Base-by-base conservation (phyloP, 2,113 vertebrate genomes). In the Archocentrus centrarchus region DNA sequence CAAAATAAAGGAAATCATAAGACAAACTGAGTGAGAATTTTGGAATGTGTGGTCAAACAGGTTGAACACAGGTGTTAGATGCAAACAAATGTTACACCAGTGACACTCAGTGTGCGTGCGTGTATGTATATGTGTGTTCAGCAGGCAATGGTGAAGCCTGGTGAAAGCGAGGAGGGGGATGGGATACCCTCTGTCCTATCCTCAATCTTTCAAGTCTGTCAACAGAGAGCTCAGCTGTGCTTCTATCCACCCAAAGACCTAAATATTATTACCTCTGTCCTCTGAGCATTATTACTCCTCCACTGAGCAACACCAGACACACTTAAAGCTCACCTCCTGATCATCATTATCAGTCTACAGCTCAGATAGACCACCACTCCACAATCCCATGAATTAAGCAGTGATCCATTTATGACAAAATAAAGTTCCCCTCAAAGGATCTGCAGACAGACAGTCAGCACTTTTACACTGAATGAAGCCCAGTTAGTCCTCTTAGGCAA, bases 141-240 rank as follows among this genome's bases (percentile, higher is more conserved):
- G 70, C 35, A 87, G 39, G 59, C 57, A 93, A 86, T 55, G 41
- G 76, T 59, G 24, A 22, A 30, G 77, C 39, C 18, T 58, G 59
- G 13, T 73, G 57, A 75, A 30, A 64, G 50, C 14, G 35, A 66
- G 61, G 79, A 47, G 27, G 76, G 27, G 55, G 76, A 20, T 55
- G 64, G 62, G 39, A 63, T 60, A 50, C 82, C 77, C 83, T 61
- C 80, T 87, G 41, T 81, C 37, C 80, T 94, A 94, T 94, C 93
- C 88, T 88, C 92, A 75, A 93, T 94, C 92, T 77, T 92, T 95
- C 91, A 93, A 24, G 85, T 93, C 91, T 94, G 93, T 94, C 95
- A 94, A 66, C 94, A 89, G 85, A 62, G 88, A 85, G 84, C 88
- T 92, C 92, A 94, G 92, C 93, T 94, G 93, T 93, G 90, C 88